A percentile compares a stretch with the other conserved stretches of the same genome.
These are phyloP conservation scores for Origma solitaria DNA, from an alignment of 2,113 vertebrate species.

Conservation along the genomic window DNA sequence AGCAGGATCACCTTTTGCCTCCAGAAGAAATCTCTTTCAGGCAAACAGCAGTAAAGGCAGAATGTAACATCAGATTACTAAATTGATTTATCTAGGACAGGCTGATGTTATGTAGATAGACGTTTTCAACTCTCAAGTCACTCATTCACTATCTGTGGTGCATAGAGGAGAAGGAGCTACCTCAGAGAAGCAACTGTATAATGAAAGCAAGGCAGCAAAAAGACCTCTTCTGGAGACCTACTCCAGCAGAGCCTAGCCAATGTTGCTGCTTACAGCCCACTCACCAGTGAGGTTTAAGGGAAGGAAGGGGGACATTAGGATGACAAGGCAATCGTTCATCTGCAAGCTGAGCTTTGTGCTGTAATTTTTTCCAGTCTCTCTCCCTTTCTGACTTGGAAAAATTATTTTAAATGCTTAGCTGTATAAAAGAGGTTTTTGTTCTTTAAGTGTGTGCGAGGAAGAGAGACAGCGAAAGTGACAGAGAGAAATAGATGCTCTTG, in stretches of 20 bases:
- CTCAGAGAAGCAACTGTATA: accelerated
- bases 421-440: slow-evolving; percentile 53
- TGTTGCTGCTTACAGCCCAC: neutral
- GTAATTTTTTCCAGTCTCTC: slow-evolving; percentile 51
- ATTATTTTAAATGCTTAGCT: slow-evolving; percentile 46
- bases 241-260: neutral
- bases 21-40: neutral
- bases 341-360: slow-evolving; percentile 7
- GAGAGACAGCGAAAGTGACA: slow-evolving; percentile 21
- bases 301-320: slow-evolving; percentile 16
- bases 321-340: slow-evolving; percentile 46
- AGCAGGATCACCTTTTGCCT: neutral
- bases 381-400: slow-evolving; percentile 40
- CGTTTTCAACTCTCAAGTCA: neutral
- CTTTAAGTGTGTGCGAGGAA: slow-evolving; percentile 24
- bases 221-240: neutral
- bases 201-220: neutral
- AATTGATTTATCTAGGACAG: neutral
- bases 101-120: neutral
- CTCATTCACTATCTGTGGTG: neutral
- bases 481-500: slow-evolving; percentile 60
- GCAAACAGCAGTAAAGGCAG: neutral
- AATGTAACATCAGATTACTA: neutral
- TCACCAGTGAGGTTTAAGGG: neutral
- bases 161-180: neutral